phyloP scores from a whole-genome alignment of 2,888 invertebrate species.

The Drosophila mulleri region DNA sequence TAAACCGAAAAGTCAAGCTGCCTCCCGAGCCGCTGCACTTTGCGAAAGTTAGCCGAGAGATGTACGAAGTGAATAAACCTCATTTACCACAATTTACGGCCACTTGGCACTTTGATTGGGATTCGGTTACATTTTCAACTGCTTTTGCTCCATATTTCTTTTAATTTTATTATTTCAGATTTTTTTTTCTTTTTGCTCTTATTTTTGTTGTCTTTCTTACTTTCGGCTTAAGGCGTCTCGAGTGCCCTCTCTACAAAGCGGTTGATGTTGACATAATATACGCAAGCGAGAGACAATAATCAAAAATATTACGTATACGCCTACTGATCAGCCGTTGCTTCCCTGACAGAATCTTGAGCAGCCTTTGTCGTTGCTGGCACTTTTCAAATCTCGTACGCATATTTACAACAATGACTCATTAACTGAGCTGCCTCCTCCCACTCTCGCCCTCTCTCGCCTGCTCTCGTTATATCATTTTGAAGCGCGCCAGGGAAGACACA shows the following conservation, averaged over 20 bases:
- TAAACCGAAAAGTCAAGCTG: slow-evolving; percentile 35
- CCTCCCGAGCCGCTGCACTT: slow-evolving; percentile 41
- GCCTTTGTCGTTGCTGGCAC: background rate
- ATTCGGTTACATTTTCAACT: slow-evolving; percentile 65
- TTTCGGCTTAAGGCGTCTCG: slow-evolving; percentile 14
- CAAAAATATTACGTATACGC: slow-evolving; percentile 50
- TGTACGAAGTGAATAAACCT: slow-evolving; percentile 63
- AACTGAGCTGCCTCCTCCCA: background rate
- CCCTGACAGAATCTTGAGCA: slow-evolving; percentile 8
- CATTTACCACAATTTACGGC: slow-evolving; percentile 73
- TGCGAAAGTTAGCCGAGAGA: slow-evolving; percentile 53
- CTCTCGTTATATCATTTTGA: slow-evolving; percentile 30
- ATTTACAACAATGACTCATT: slow-evolving; percentile 26
- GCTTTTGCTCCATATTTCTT: slow-evolving; percentile 34
- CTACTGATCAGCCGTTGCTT: slow-evolving; percentile 2
- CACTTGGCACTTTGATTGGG: slow-evolving; percentile 61
- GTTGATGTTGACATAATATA: slow-evolving; percentile 68
- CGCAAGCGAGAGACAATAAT: slow-evolving; percentile 33
- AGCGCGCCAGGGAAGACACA: slow-evolving; percentile 26
- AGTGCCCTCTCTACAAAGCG: slow-evolving; percentile 35
- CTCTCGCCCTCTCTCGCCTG: background rate
- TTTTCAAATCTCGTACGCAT: slow-evolving; percentile 3
- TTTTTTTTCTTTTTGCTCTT: slow-evolving; percentile 32
- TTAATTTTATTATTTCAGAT: slow-evolving; percentile 11
- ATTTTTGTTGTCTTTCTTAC: slow-evolving; percentile 12